Base-by-base conservation (phyloP, 2,888 invertebrate species). In the Lamellibrachia columna region DNA sequence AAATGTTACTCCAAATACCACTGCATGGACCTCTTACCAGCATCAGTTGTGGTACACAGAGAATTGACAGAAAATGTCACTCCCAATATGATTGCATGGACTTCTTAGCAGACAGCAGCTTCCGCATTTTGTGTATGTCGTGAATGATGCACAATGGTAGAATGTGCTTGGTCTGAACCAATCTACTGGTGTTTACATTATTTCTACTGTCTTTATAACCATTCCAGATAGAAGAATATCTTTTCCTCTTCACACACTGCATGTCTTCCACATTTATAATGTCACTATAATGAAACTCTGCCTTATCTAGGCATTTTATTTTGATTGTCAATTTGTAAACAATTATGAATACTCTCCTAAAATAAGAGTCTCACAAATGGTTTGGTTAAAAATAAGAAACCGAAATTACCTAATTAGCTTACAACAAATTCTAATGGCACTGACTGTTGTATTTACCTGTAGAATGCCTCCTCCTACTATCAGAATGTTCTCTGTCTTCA, bases 401-500 rank as follows among this genome's bases (percentile, higher is more conserved):
- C 40, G 40, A 40, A 40, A 40, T 40, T 40, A 40, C 40, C 55
- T 55, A 55, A 55, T 55, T 55, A 55, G 3, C 9, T 55, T 55
- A 55, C 7, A 55, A 2, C 75, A 15, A 75, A 22, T 75, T 75
- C 75, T 22, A 55, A 7, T 2, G 9, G 9, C 55, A 55, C 55
- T 55, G 28, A 55, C 55, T 55, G 55, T 55, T 55, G 3, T 55
- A n/a, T 3, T 8, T 92, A 95, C 96, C 95, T 96, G 95, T 52
- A 96, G 93, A 7, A 94, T 90, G 7, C 96, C 96, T 11, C 95
- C 95, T 90, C 96, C 95, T 8, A 95, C 95, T 53, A 96, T 95
- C 90, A 96, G 95, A 40, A 96, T 96, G 92, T 95, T 96, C 91
- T 96, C 95, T 55, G 96, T 94, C 58, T 95, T 93, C 75, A 96